Conservation (phyloP, 2,888 invertebrate genomes). For the Trissoscelio sp. region DNA sequence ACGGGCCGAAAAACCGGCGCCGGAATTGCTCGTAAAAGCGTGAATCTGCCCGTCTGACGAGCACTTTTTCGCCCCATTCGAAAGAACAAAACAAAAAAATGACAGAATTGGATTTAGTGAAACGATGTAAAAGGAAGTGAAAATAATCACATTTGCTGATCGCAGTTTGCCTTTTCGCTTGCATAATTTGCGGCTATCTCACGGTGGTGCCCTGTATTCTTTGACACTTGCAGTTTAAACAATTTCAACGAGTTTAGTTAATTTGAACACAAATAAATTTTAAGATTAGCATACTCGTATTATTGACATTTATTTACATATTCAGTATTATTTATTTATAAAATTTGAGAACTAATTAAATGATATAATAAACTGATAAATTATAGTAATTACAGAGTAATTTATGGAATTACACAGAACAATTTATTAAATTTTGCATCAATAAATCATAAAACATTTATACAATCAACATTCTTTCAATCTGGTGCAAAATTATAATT, state of each 20-base stretch:
- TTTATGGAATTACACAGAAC: background rate
- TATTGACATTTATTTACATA: too few species aligned
- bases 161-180: slow-evolving; percentile 4
- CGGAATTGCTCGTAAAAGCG: slow-evolving; percentile 64
- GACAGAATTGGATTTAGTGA: slow-evolving; percentile 36
- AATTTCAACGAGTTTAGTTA: too few species aligned
- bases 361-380: too few species aligned
- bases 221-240: background rate
- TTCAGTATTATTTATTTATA: too few species aligned
- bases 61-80: slow-evolving; percentile 34
- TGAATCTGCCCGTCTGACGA: slow-evolving; percentile 54
- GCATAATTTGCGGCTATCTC: slow-evolving; percentile 17
- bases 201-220: background rate
- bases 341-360: too few species aligned
- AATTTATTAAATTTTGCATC: background rate
- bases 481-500: too few species aligned
- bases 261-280: too few species aligned
- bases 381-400: too few species aligned
- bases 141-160: slow-evolving; percentile 48
- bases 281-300: too few species aligned
- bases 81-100: slow-evolving; percentile 41
- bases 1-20: slow-evolving; percentile 58
- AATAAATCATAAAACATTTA: background rate
- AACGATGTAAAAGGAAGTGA: slow-evolving; percentile 38
- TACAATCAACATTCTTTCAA: background rate